Base-by-base conservation (phyloP, 2,888 invertebrate genomes). In the Willowsia nigromaculata region DNA sequence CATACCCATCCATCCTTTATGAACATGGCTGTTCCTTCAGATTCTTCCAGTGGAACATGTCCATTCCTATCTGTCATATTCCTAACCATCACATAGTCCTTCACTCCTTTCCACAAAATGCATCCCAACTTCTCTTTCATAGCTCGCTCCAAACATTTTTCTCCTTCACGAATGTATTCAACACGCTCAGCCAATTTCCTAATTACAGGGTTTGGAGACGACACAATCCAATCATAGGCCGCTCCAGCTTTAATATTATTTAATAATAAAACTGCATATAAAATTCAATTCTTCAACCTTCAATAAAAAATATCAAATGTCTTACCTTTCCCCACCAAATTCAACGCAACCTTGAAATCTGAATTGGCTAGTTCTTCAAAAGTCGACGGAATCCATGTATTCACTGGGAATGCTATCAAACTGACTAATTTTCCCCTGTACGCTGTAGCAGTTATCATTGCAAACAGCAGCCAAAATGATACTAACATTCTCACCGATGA, bases 331-430 rank as follows among this genome's bases (percentile, higher is more conserved):
- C 83, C 83, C n/a, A 76, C 37, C 0, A 50, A 13, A n/a, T 78
- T 76, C 27, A 88, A 50, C 0, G 65, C 62, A 6, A 88, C 47
- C 2, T 33, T 15, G 18, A 18, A 81, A 15, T 88, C n/a, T 11
- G 82, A 88, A 22, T 82, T 71, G 0, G 88, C 74, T 62, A 88
- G 30, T 33, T 82, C 82, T 22, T 40, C 43, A 76, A 88, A 88
- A 0, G 82, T 88, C 4, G 6, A 13, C 4, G 88, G 88, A 25
- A 43, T 25, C 33, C 43, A 59, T 1, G 71, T 62, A 11, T 43
- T 25, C 1, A 71, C 18, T 4, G 88, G 88, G 33, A 82, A 82
- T 0, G 74, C 88, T 9, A 82, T 74, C 25, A 88, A 59, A 22
- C 53, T 27, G 6, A 59, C 47, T 37, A 88, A 33, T 40, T 82